Evolutionary conservation across 2,888 invertebrate genomes (phyloP), one percentile per base, ranked within the genome.

Genomic region (Cordylochernes scorpioides): DNA sequence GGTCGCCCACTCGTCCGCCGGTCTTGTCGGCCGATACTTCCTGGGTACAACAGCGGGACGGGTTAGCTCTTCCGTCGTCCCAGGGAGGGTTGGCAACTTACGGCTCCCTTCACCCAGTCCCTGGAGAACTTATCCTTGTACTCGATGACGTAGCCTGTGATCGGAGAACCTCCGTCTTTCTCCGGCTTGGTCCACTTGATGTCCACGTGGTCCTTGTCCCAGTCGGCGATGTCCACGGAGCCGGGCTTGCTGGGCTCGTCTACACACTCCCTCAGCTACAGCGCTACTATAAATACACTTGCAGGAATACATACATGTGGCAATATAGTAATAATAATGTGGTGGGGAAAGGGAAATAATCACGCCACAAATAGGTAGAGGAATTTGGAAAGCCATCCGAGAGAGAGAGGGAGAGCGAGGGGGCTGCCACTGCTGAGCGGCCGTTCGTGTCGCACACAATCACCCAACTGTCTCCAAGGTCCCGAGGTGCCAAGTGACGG

Each of bases 171-270:
- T 30, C 91, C 91, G 39, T 94, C 91, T 42, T 58, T 71, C 36
- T 78, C 82, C 6, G 97, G 94, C 47, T 74, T 71, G 30, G 66
- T 65, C 91, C 94, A 97, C 52, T 73, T 77, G 33, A 84, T 62
- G 51, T 91, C 84, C 17, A 88, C 88, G 48, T 84, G 86, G 51
- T 86, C 82, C 46, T 71, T 74, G 56, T 94, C 91, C 84, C 86
- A 97, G 49, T 94, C 91, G 13, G 67, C 68, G 22, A 86, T 67
- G 52, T 88, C 77, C 28, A 86, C 78, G 46, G 70, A 66, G 42
- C 71, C 73, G 5, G 94, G 94, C 49, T 86, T 86, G 27, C 78
- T 74, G 28, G 94, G 82, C 54, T 78, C 82, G 55, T 82, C 84
- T 36, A 13, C 4, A 28, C 26, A 21, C 10, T 17, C 22, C n/a